A percentile compares a stretch with the other conserved stretches of the same genome.
Evolutionary conservation across 2,888 invertebrate genomes (phyloP).

Genomic region (Sesia bembeciformis): DNA sequence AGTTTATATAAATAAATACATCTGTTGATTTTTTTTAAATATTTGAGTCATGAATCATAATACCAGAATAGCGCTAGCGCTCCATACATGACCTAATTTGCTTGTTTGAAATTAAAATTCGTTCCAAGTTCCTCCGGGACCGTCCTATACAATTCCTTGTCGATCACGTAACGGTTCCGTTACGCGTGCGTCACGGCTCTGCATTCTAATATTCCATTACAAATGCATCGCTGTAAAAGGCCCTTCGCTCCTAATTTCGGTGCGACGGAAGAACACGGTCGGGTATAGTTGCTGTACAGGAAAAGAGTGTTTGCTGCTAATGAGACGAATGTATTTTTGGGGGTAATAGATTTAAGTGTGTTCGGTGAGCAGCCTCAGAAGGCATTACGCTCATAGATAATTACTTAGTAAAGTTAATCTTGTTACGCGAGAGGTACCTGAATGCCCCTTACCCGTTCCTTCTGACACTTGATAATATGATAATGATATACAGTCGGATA

Average conservation of each 20-base stretch:
- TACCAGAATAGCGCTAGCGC: background rate
- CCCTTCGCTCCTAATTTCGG: slow-evolving; percentile 28
- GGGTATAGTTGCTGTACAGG: too few species aligned
- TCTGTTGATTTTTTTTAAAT: background rate
- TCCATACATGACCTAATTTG: slow-evolving; percentile 39
- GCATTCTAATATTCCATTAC: slow-evolving; percentile 48
- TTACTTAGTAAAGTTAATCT: too few species aligned
- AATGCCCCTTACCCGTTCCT: too few species aligned
- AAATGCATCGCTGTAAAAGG: slow-evolving; percentile 32
- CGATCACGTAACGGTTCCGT: slow-evolving; percentile 31
- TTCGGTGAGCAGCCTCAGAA: too few species aligned
- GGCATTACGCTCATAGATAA: too few species aligned
- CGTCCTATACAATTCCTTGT: slow-evolving; percentile 33
- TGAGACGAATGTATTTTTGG: too few species aligned
- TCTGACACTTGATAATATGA: too few species aligned
- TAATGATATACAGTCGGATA: too few species aligned
- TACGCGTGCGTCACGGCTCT: slow-evolving; percentile 15
- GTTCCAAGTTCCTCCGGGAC: slow-evolving; percentile 44
- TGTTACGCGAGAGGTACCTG: too few species aligned
- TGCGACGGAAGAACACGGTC: background rate
- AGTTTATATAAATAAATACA: background rate
- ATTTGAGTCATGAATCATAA: background rate
- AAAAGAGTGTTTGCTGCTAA: too few species aligned
- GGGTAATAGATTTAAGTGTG: too few species aligned
- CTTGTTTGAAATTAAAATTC: slow-evolving; percentile 51